Percentiles rank a stretch among this genome's conserved stretches.
Evolutionary conservation across 2,888 invertebrate genomes (phyloP).

Genomic region (Phlogophora meticulosa): DNA sequence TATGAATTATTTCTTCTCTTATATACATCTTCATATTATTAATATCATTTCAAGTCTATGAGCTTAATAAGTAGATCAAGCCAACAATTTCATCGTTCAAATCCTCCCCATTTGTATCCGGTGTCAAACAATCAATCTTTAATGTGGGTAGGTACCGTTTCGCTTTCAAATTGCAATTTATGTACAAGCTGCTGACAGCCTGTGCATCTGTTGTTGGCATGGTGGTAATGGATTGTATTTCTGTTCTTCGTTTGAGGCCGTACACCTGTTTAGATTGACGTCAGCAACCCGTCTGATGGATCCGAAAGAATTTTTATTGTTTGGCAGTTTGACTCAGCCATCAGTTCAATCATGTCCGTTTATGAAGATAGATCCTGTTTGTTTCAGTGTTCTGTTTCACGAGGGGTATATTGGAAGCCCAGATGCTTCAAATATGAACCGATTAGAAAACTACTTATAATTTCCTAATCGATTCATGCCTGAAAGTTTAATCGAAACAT

Average conservation of each 20-base stretch:
- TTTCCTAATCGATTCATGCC: no score
- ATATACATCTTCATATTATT: no score
- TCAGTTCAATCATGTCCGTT: slow-evolving; percentile 3
- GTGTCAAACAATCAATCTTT: slow-evolving; percentile 16
- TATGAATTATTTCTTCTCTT: no score
- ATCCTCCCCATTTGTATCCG: slow-evolving; percentile 26
- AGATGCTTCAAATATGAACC: no score
- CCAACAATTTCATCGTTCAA: slow-evolving; percentile 7
- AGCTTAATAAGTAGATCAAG: no score
- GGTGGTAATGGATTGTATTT: slow-evolving; percentile 51
- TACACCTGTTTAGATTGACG: slow-evolving; percentile 43
- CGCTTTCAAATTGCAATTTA: slow-evolving; percentile 44
- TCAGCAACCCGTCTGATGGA: slow-evolving; percentile 32
- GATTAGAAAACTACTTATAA: not conserved
- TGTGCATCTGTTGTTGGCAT: slow-evolving; percentile 31
- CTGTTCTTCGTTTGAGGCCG: slow-evolving; percentile 36
- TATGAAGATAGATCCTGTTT: not conserved
- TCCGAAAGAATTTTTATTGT: slow-evolving; percentile 31
- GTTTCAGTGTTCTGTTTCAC: not conserved
- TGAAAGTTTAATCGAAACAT: no score
- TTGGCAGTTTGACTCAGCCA: slow-evolving; percentile 22
- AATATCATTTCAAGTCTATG: no score
- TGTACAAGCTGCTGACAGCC: slow-evolving; percentile 15
- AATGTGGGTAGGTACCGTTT: not conserved
- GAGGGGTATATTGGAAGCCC: not conserved